Base-by-base conservation (phyloP, 2,888 invertebrate species). In the Campoletis raptor region DNA sequence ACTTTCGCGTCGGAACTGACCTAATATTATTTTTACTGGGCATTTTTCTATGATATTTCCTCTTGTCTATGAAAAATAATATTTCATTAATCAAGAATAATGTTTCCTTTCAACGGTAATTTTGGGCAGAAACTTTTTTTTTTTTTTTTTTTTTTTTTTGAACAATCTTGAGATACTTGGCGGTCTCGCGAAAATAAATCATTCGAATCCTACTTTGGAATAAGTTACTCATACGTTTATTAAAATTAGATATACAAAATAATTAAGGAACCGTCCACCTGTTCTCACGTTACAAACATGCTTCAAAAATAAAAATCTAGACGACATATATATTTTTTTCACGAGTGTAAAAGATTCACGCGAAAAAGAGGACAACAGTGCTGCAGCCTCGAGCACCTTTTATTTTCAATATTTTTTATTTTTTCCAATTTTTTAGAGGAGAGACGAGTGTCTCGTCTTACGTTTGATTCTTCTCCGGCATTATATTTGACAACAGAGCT, bases 371-470 rank as follows among this genome's bases (percentile, higher is more conserved):
- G 5, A 4, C 15, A 84, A 69, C 45, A 24, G 64, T 78, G 42
- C 45, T 30, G 30, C 42, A 76, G 76, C 52, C n/a, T 18, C 64
- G n/a, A 48, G 76, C 52, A 2, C 21, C n/a, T 24, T 18, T 67
- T 67, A n/a, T 78, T 40, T 72, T 64, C 64, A 30, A 24, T 42
- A 21, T 57, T 70, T 15, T 80, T 18, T 76, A 45, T 70, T 15
- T 80, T 18, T 76, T 18, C 69, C 61, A 48, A 64, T 81, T 66
- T 81, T 70, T 52, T 15, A 42, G 69, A 69, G 78, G 52, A 52
- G 48, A 69, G 24, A 37, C 64, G 18, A 30, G 30, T 30, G 30
- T 30, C 61, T 76, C 45, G 21, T 64, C 69, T 7, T 57, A 45
- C 6, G 30, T 80, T 76, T 81, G 76, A 45, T 85, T 81, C 15